phyloP scores from a whole-genome alignment of 2,888 invertebrate genomes.

The Polydrusus cervinus region DNA sequence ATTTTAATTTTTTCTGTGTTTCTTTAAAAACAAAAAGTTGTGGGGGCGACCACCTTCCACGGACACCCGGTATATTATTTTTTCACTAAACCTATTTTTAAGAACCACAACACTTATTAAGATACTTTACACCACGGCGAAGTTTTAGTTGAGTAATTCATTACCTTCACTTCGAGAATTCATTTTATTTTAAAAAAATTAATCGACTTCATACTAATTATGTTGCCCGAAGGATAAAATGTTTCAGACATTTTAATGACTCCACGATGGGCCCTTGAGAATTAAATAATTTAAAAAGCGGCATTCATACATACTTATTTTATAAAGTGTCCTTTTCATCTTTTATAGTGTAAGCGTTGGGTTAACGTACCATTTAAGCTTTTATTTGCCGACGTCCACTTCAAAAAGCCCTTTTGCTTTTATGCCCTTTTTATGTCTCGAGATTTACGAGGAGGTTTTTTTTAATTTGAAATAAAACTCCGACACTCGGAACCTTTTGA shows the following conservation, averaged over 20 bases:
- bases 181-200: no score
- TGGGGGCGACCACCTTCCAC: no score
- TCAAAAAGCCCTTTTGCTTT: constrained; percentile 13
- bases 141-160: no score
- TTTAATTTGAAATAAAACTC: constrained; percentile 7
- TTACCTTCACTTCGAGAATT: no score
- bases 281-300: constrained; percentile 1
- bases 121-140: no score
- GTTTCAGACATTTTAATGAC: neutral
- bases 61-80: no score
- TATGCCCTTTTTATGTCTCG: neutral
- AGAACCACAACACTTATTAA: no score
- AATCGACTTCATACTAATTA: no score
- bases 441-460: constrained; percentile 9
- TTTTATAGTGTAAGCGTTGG: neutral
- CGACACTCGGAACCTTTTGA: constrained; percentile 4
- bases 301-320: neutral
- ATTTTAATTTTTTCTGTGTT: no score
- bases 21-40: no score
- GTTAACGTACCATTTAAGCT: constrained; percentile 22
- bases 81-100: no score
- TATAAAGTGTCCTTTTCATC: neutral
- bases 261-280: neutral
- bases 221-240: no score
- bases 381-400: constrained; percentile 16